These are phyloP conservation scores for Chydorus sphaericus DNA, from an alignment of 2,888 invertebrate species.

Conservation along the genomic window DNA sequence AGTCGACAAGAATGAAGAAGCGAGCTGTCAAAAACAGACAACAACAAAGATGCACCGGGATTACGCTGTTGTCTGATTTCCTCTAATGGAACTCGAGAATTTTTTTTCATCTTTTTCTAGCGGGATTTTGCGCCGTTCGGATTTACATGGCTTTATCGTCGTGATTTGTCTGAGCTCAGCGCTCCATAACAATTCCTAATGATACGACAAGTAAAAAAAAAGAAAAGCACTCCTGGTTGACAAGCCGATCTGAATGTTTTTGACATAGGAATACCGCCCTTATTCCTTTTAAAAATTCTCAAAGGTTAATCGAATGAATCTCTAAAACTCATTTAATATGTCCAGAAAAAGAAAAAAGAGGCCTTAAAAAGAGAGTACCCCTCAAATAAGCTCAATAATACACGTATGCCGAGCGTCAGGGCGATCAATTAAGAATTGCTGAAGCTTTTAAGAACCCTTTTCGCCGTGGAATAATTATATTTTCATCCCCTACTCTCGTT, in stretches of 20 bases:
- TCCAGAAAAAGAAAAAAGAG: too few relatives aligned
- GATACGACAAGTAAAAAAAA: not conserved
- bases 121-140: too few relatives aligned
- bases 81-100: not conserved
- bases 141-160: not conserved
- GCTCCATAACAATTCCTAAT: not conserved
- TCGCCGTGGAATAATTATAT: conserved; percentile 1
- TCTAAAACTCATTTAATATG: too few relatives aligned
- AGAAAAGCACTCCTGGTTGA: too few relatives aligned
- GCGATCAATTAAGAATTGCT: conserved; percentile 6
- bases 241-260: too few relatives aligned
- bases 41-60: not conserved
- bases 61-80: conserved; percentile 4
- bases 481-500: not conserved
- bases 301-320: too few relatives aligned
- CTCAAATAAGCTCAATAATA: not conserved
- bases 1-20: not conserved
- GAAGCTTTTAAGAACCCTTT: conserved; percentile 7
- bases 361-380: not conserved
- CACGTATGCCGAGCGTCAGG: not conserved
- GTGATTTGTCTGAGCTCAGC: not conserved
- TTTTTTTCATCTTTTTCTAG: not conserved
- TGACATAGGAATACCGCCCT: too few relatives aligned
- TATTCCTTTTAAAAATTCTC: too few relatives aligned
- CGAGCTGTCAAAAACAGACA: not conserved